A percentile compares a stretch with the other conserved stretches of the same genome.
Conservation (phyloP, 2,797 vertebrate species). For the Furcifer pardalis region DNA sequence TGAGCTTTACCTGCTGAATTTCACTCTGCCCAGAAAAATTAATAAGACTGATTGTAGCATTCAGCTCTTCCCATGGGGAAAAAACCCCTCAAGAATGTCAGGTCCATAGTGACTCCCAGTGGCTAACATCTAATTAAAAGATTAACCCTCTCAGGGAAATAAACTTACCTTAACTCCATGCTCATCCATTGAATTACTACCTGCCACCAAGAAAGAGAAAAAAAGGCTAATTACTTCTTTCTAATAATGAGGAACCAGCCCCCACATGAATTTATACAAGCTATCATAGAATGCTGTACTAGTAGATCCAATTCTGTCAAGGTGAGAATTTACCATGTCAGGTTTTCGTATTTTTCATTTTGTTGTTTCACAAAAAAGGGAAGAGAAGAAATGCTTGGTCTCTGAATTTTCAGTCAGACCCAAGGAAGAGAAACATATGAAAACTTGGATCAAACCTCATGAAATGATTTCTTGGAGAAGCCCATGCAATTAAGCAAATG, state of each 20-base stretch:
- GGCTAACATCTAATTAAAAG: not conserved
- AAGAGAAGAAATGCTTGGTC: not conserved
- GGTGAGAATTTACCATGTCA: not conserved
- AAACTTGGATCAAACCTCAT: not conserved
- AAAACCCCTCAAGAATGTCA: no score
- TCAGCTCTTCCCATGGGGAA: no score
- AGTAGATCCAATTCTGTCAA: not conserved
- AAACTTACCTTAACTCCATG: conserved; percentile 83
- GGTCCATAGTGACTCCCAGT: not conserved
- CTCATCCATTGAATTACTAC: conserved; percentile 88
- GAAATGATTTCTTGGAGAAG: no score
- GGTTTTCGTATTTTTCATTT: not conserved
- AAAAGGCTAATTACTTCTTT: not conserved
- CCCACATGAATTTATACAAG: not conserved
- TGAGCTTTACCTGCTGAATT: not conserved
- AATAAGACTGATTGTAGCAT: not conserved
- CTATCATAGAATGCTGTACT: not conserved
- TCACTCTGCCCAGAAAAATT: not conserved
- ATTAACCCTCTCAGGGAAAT: not conserved
- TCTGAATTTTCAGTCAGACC: not conserved
- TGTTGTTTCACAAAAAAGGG: not conserved
- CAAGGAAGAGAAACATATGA: not conserved
- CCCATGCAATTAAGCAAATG: no score
- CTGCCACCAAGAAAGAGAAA: conserved; percentile 68
- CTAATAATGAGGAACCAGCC: not conserved